Evolutionary conservation across 2,888 invertebrate species (phyloP), one percentile per base, ranked within the genome.

Genomic region (Hedychridium roseum): DNA sequence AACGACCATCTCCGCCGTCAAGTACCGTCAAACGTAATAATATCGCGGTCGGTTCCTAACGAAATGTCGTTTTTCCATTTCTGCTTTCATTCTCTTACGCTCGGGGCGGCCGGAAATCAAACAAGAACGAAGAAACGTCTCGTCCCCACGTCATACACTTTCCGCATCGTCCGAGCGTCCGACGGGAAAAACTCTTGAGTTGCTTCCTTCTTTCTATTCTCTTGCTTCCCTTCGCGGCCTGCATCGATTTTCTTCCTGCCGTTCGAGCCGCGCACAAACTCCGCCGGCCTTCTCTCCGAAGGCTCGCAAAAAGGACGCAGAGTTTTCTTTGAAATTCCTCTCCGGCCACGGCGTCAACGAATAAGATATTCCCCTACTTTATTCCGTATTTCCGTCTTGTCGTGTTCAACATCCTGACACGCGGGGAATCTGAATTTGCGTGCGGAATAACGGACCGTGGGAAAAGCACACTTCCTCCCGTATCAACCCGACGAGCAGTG

Each of bases 161-260:
- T 23, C 28, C 28, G 12, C 21, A 23, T n/a, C 20, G 27, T 31
- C 15, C 16, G 31, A 41, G 18, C n/a, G 20, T 15, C 17, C 12
- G 2, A 12, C 18, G 40, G 32, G 11, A 31, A 40, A 32, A 50
- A 45, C 36, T 36, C 23, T 17, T 9, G 15, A 37, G 26, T 20
- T 34, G 40, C 37, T 45, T 41, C 21, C 31, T 12, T 23, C 23
- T 23, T 9, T 9, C 23, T 23, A 23, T 23, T 9, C 9, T 23
- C 9, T 9, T 32, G 14, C 20, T 37, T 31, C 17, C 45, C 20
- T 41, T 23, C 17, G n/a, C 6, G 21, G 37, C 36, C 23, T 38
- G 31, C 41, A 50, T 50, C 42, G 50, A 50, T 50, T 45, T 45
- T 45, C 41, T 41, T 42, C 37, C 27, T 17, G 5, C 18, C 17